Evolutionary conservation across 2,113 vertebrate genomes (phyloP).

Genomic region (Mus musculus): DNA sequence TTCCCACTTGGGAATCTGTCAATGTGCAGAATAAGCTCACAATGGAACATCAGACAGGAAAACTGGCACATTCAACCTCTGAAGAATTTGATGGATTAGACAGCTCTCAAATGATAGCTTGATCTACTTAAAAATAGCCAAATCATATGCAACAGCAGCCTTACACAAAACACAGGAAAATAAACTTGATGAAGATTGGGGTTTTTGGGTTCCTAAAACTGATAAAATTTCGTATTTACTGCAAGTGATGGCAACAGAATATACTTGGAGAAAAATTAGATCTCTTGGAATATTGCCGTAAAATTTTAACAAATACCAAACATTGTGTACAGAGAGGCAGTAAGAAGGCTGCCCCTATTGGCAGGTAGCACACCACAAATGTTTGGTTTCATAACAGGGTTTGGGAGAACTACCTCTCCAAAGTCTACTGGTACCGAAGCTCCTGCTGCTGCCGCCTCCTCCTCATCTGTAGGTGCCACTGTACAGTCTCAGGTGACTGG

Average conservation of each 20-base stretch:
- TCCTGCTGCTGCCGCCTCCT: conserved; percentile 85
- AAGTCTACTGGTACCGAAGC: conserved; percentile 83
- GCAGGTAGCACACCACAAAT: conserved; percentile 69
- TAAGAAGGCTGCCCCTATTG: conserved; percentile 78
- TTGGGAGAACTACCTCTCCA: conserved; percentile 86
- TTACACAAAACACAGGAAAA: conserved; percentile 21
- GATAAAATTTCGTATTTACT: conserved; percentile 49
- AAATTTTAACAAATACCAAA: conserved; percentile 66
- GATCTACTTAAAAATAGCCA: conserved; percentile 48
- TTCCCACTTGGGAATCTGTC: conserved; percentile 29
- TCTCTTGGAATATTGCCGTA: conserved; percentile 59
- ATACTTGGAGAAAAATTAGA: conserved; percentile 37
- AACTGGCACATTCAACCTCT: neutral
- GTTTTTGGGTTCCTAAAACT: conserved; percentile 12
- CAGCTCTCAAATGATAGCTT: conserved; percentile 51
- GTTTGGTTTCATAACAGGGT: conserved; percentile 75
- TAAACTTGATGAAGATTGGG: conserved; percentile 23
- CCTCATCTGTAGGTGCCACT: conserved; percentile 82
- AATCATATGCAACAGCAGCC: conserved; percentile 58
- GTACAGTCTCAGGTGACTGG: conserved; percentile 83
- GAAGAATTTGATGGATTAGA: conserved; percentile 2
- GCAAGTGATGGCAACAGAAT: conserved; percentile 38
- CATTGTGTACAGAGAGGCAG: conserved; percentile 71
- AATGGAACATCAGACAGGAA: neutral
- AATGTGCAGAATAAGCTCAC: conserved; percentile 25